Base-by-base conservation (phyloP, 1,140 invertebrate species). In the Homarus americanus region DNA sequence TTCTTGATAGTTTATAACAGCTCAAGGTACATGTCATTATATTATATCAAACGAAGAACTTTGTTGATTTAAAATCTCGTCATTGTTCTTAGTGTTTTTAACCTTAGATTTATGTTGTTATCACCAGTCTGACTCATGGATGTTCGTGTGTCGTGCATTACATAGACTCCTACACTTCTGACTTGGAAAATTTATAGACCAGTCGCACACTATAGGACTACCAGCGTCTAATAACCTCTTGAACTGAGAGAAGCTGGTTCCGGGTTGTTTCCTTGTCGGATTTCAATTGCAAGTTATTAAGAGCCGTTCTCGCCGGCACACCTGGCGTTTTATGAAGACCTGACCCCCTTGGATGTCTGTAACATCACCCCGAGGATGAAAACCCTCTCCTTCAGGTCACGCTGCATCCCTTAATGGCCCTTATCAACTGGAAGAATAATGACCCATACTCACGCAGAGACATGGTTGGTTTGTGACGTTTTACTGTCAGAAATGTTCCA, bases 271-370 rank as follows among this genome's bases (percentile, higher is more conserved):
- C 49, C 53, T 76, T 63, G 38, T 87, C 73, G 75, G 53, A 58
- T 87, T 87, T 76, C 73, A 78, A 78, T 76, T 87, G 85, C 36
- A 38, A 40, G 75, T 9, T 87, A 87, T 76, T 66, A 69, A 40
- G 40, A 38, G 17, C 5, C 44, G 41, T 38, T 49, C 49, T 44
- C 20, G 79, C 28, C 66, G 41, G 66, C 66, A 85, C 83, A 85
- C 83, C 83, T 49, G 75, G 20, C 7, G 83, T 53, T 85, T 75
- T 75, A 85, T 73, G 66, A 32, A 49, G 66, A 3, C 73, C 73
- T 24, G 36, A 24, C 73, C 40, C 36, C 36, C 28, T 9, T 32
- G 73, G 73, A 75, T 17, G 49, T 28, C 78, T 58, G 32, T 15
- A 15, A 17, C 32, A 4, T 4, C 38, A 2, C 4, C 53, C 15